phyloP scores from a whole-genome alignment of 2,113 vertebrate genomes.

The Thryonomys swinderianus region DNA sequence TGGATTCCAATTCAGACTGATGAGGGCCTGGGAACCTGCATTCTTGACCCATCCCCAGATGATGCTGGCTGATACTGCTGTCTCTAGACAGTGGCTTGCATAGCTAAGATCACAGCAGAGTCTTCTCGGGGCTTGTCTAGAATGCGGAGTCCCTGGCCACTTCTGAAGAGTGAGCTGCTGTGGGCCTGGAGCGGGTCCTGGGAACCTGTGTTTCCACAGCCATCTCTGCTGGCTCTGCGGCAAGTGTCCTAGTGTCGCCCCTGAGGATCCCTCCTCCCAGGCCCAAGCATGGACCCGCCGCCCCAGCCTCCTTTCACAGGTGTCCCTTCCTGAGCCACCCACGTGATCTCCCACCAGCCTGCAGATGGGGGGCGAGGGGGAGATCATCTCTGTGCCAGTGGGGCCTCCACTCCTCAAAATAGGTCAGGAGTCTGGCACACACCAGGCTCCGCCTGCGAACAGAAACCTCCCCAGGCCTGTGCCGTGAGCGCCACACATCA shows the following conservation, averaged over 20 bases:
- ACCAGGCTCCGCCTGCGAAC: conserved; percentile 60
- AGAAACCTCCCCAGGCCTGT: conserved; percentile 66
- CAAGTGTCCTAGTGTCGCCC: background rate
- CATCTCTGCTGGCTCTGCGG: background rate
- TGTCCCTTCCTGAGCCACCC: background rate
- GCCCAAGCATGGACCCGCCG: background rate
- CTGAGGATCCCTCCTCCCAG: background rate
- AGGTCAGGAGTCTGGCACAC: conserved; percentile 69
- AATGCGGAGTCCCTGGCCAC: background rate
- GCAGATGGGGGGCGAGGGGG: background rate
- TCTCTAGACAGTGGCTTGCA: background rate
- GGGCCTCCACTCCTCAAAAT: conserved; percentile 61
- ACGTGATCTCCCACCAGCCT: conserved; percentile 8
- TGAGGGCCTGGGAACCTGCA: background rate
- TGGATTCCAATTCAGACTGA: background rate
- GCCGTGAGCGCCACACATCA: background rate
- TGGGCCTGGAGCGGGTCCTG: background rate
- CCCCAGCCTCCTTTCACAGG: background rate
- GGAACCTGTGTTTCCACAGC: background rate
- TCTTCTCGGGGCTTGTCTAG: background rate
- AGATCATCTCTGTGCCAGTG: background rate
- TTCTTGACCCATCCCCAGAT: background rate
- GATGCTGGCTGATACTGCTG: background rate
- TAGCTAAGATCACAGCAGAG: background rate
- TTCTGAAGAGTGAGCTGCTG: background rate